phyloP scores from a whole-genome alignment of 2,888 invertebrate genomes.

The Acleris emargana region DNA sequence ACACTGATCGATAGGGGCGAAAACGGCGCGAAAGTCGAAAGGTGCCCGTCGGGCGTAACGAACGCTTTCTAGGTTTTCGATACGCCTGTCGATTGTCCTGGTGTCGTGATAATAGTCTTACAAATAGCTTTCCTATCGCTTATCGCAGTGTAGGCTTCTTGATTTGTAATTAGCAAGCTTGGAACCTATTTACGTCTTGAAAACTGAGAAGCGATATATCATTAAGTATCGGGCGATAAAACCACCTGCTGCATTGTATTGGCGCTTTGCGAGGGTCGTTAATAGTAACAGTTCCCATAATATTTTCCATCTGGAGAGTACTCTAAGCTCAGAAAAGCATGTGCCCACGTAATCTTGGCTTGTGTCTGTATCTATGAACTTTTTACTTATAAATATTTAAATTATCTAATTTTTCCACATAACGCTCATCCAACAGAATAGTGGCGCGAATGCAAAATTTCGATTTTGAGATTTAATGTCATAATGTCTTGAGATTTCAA shows the following conservation, averaged over 20 bases:
- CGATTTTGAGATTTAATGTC: too few relatives aligned
- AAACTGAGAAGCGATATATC: slow-evolving; percentile 15
- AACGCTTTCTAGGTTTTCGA: slow-evolving; percentile 37
- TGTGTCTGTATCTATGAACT: too few relatives aligned
- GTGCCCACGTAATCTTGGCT: too few relatives aligned
- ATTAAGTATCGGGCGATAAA: slow-evolving; percentile 3
- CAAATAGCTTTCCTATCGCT: slow-evolving; percentile 46
- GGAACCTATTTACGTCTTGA: slow-evolving; percentile 15
- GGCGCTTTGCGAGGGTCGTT: neutral
- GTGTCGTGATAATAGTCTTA: slow-evolving; percentile 47
- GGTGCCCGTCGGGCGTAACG: slow-evolving; percentile 37
- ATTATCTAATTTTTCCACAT: too few relatives aligned
- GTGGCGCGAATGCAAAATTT: too few relatives aligned
- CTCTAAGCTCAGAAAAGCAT: too few relatives aligned
- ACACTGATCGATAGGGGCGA: slow-evolving; percentile 55
- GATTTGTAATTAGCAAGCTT: slow-evolving; percentile 31
- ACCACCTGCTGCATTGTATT: slow-evolving; percentile 12
- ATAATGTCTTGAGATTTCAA: too few relatives aligned
- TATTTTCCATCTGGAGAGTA: too few relatives aligned
- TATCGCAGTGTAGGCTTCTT: slow-evolving; percentile 29
- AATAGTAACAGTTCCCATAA: neutral
- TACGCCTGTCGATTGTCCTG: slow-evolving; percentile 38
- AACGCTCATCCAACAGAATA: too few relatives aligned
- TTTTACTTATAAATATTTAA: too few relatives aligned
- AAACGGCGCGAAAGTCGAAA: slow-evolving; percentile 39